A percentile compares a stretch with the other conserved stretches of the same genome.
Conservation (phyloP, 64 coral and sea anemone species). For the Stichodactyla helianthus region DNA sequence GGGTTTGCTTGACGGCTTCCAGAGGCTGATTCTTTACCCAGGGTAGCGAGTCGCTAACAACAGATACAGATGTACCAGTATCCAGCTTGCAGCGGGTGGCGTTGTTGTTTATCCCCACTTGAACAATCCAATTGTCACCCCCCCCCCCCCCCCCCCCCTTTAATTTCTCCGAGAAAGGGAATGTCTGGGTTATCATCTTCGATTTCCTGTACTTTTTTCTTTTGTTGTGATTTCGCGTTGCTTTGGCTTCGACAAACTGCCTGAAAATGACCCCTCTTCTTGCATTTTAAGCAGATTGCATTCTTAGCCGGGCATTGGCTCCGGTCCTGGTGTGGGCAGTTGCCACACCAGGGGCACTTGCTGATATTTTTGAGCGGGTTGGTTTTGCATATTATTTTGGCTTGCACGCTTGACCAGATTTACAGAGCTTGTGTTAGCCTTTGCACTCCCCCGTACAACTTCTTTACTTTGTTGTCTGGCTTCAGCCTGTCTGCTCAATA, state of each 20-base stretch:
- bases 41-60: too few species aligned
- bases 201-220: constrained; percentile 17
- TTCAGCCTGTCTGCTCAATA: neutral
- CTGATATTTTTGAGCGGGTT: constrained; percentile 5
- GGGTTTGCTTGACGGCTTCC: constrained; percentile 9
- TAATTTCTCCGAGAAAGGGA: too few species aligned
- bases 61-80: too few species aligned
- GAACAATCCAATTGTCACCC: constrained; percentile 38
- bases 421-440: constrained; percentile 8
- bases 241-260: constrained; percentile 30
- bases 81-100: constrained; percentile 49
- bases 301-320: too few species aligned
- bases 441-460: constrained; percentile 12
- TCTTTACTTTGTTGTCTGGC: constrained; percentile 10
- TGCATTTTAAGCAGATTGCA: constrained; percentile 48
- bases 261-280: constrained; percentile 53
- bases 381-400: neutral
- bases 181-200: too few species aligned
- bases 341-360: too few species aligned
- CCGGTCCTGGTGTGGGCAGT: too few species aligned
- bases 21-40: constrained; percentile 39
- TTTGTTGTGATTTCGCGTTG: neutral
- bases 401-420: constrained; percentile 28
- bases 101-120: constrained; percentile 49
- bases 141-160: constrained; percentile 31